Percentiles rank a stretch among this genome's conserved stretches.
Conservation (phyloP, 2,888 invertebrate genomes). For the Hemithea aestivaria region DNA sequence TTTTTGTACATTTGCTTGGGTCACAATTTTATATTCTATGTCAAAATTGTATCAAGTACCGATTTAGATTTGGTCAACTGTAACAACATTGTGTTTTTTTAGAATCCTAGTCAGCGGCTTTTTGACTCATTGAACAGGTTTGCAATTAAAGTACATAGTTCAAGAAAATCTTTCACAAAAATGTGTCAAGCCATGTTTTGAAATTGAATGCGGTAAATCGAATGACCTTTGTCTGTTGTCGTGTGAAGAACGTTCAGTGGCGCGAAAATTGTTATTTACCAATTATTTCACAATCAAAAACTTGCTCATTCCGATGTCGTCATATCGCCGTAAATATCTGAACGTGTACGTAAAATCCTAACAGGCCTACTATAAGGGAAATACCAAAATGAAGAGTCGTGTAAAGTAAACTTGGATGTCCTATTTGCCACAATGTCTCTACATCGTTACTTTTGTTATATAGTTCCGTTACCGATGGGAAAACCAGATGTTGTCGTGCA, state of each 20-base stretch:
- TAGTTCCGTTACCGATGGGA: slow-evolving; percentile 54
- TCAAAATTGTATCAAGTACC: too few species aligned
- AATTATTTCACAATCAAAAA: slow-evolving; percentile 54
- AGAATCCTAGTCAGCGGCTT: too few species aligned
- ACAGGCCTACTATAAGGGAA: slow-evolving; percentile 17
- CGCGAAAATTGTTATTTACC: slow-evolving; percentile 54
- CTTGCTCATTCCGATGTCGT: slow-evolving; percentile 44
- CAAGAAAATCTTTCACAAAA: too few species aligned
- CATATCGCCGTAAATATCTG: slow-evolving; percentile 28
- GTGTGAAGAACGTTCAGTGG: slow-evolving; percentile 43
- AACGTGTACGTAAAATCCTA: not conserved
- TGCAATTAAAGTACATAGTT: too few species aligned
- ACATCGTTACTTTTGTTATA: slow-evolving; percentile 44
- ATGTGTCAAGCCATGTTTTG: slow-evolving; percentile 28
- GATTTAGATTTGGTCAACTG: too few species aligned
- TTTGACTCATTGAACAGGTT: too few species aligned
- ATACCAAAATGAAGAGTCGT: slow-evolving; percentile 10
- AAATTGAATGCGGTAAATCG: slow-evolving; percentile 36
- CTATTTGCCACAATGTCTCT: slow-evolving; percentile 25
- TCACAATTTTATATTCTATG: too few species aligned
- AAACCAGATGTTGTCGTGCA: slow-evolving; percentile 41
- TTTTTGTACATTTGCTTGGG: too few species aligned
- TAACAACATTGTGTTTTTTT: too few species aligned
- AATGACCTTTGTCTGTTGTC: slow-evolving; percentile 46
- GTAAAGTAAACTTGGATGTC: slow-evolving; percentile 14